Evolutionary conservation across 2,797 vertebrate genomes (phyloP).

Genomic region (Malacoraja senta): DNA sequence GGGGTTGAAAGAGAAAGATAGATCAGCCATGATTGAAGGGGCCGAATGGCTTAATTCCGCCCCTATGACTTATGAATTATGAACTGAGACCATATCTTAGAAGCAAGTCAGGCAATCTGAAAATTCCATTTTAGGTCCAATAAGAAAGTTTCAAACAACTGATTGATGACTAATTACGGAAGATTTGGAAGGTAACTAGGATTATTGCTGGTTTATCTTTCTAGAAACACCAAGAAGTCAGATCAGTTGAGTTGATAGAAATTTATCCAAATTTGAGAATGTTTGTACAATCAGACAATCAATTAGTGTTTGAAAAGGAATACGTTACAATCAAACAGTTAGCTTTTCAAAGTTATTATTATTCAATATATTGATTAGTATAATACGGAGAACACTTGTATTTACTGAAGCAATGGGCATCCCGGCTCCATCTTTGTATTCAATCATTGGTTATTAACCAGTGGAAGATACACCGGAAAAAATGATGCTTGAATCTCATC

Average conservation of each 20-base stretch:
- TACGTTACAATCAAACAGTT: not conserved
- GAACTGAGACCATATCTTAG: not conserved
- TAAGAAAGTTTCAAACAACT: not conserved
- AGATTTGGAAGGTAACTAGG: not conserved
- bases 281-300: not conserved
- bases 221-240: not conserved
- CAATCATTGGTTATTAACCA: not conserved
- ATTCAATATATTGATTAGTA: not conserved
- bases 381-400: not conserved
- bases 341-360: not conserved
- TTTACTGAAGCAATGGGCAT: not conserved
- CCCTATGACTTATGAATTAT: too few species aligned
- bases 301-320: not conserved
- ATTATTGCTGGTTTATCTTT: not conserved
- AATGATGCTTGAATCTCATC: not conserved
- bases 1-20: too few species aligned
- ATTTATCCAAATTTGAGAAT: not conserved
- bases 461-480: not conserved
- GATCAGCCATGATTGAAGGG: too few species aligned
- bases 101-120: not conserved
- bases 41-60: too few species aligned
- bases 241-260: not conserved
- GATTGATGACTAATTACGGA: not conserved
- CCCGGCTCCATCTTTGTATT: not conserved
- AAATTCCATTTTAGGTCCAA: not conserved